Evolutionary conservation across 2,797 vertebrate genomes (phyloP).

Genomic region (Sebastes melanostomus): DNA sequence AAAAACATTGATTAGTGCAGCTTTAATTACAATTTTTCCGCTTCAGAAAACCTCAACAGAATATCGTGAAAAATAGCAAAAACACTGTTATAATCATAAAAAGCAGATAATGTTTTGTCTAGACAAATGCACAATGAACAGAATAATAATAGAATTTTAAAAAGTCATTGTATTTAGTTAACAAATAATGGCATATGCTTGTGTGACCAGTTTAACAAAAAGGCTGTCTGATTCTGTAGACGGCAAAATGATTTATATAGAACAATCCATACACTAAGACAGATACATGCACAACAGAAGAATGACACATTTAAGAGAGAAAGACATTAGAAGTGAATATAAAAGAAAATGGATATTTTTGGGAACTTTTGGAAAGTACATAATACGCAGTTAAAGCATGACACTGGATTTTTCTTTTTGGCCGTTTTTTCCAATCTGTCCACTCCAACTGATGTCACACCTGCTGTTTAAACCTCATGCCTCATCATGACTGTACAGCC

Average conservation of each 20-base stretch:
- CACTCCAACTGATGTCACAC: neutral
- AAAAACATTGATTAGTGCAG: neutral
- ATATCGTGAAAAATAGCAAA: neutral
- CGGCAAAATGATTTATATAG: neutral
- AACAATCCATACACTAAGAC: neutral
- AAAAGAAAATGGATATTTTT: neutral
- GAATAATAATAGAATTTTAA: neutral
- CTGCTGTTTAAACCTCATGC: neutral
- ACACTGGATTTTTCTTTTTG: neutral
- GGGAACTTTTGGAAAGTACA: neutral
- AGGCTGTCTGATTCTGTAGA: neutral
- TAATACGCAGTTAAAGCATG: neutral
- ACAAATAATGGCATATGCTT: neutral
- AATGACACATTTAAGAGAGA: neutral
- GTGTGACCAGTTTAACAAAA: neutral
- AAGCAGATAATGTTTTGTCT: neutral
- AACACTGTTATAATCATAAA: neutral
- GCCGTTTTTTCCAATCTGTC: neutral
- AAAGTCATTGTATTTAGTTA: neutral
- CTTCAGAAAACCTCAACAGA: neutral
- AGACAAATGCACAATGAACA: neutral
- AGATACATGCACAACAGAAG: neutral
- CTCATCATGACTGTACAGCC: neutral
- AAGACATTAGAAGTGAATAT: neutral
- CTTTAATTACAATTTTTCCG: neutral